phyloP scores from a whole-genome alignment of 2,113 vertebrate genomes.

The Ammodytes marinus region DNA sequence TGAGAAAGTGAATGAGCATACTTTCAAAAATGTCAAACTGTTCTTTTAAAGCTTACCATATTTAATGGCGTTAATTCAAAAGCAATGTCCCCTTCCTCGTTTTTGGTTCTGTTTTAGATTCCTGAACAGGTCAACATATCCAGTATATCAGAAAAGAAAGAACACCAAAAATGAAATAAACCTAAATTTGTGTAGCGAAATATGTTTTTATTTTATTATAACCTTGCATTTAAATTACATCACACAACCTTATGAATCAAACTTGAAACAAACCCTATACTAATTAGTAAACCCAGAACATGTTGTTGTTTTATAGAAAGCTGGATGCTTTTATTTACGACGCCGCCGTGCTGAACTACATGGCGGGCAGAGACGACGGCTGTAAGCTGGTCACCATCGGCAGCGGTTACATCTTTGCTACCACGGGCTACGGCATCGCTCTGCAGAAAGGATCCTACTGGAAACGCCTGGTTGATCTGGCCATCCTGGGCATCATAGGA shows the following conservation, averaged over 20 bases:
- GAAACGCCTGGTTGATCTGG: conserved; percentile 96
- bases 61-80: no score
- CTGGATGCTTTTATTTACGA: conserved; percentile 99
- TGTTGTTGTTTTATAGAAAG: conserved; percentile 85
- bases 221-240: background rate
- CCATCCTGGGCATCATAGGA: conserved; percentile 96
- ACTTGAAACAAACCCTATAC: background rate
- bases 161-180: background rate
- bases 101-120: background rate
- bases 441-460: conserved; percentile 98
- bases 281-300: background rate
- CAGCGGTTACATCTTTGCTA: conserved; percentile 98
- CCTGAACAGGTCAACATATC: background rate
- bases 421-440: conserved; percentile 98
- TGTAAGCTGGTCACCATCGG: conserved; percentile 99
- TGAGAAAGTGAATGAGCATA: background rate
- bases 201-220: background rate
- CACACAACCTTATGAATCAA: background rate
- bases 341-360: conserved; percentile 97
- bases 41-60: background rate
- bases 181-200: background rate
- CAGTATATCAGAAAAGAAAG: background rate
- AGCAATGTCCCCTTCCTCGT: background rate
- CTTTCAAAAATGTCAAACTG: background rate
- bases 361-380: conserved; percentile 97